Evolutionary conservation across 2,888 invertebrate genomes (phyloP).

Genomic region (Eubasilissa splendida): DNA sequence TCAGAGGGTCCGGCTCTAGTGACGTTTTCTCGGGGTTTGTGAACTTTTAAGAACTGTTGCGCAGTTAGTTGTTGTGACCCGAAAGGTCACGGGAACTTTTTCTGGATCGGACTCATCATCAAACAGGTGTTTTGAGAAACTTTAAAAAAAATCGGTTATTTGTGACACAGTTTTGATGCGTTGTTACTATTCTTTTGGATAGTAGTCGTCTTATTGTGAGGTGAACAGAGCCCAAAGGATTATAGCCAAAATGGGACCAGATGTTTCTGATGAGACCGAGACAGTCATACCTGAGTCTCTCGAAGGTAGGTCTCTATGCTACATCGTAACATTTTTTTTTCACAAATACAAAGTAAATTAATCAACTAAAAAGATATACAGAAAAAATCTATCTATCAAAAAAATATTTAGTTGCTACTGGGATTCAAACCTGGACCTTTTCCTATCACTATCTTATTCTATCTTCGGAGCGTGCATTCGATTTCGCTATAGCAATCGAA

Average conservation of each 20-base stretch:
- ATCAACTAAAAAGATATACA: too few relatives aligned
- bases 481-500: too few relatives aligned
- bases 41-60: background rate
- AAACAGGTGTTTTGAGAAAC: background rate
- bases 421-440: too few relatives aligned
- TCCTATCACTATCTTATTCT: too few relatives aligned
- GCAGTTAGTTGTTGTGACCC: background rate
- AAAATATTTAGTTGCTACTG: too few relatives aligned
- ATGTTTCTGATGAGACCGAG: background rate
- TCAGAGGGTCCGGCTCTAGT: background rate
- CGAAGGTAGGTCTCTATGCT: slow-evolving; percentile 19
- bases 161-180: too few relatives aligned
- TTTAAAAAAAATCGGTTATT: background rate
- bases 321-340: too few relatives aligned
- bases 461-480: too few relatives aligned
- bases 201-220: background rate
- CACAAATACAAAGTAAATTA: too few relatives aligned
- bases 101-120: background rate
- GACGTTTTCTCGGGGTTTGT: background rate
- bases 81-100: slow-evolving; percentile 1
- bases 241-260: slow-evolving; percentile 19
- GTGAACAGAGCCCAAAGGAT: slow-evolving; percentile 3
- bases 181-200: too few relatives aligned
- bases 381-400: too few relatives aligned
- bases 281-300: slow-evolving; percentile 21